Evolutionary conservation across 1,140 invertebrate species (phyloP).

Genomic region (Venturia canescens): DNA sequence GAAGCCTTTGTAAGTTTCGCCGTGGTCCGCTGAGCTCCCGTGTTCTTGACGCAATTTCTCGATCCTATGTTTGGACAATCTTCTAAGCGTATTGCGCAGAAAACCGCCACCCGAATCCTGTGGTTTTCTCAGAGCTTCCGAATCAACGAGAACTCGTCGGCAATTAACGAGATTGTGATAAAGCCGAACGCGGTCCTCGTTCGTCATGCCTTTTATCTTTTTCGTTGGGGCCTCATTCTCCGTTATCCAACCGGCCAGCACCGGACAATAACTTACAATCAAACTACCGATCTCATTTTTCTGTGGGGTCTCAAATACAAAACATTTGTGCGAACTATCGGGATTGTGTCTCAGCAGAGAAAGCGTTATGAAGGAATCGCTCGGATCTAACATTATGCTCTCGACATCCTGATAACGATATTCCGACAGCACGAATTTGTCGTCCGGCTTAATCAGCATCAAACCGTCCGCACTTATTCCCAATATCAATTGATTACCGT

Average conservation of each 20-base stretch:
- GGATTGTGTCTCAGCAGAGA: conserved; percentile 81
- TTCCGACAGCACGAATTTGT: conserved; percentile 93
- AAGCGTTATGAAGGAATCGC: conserved; percentile 94
- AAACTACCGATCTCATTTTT: conserved; percentile 95
- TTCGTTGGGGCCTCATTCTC: conserved; percentile 86
- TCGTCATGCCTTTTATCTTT: conserved; percentile 84
- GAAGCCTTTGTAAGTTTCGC: conserved; percentile 92
- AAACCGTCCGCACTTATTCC: conserved; percentile 96
- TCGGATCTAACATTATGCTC: conserved; percentile 93
- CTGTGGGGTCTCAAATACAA: conserved; percentile 93
- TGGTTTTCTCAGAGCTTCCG: conserved; percentile 88
- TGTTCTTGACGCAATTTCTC: conserved; percentile 91
- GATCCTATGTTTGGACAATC: conserved; percentile 91
- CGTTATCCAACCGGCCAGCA: conserved; percentile 90
- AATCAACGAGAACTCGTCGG: conserved; percentile 88
- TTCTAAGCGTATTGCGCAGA: conserved; percentile 90
- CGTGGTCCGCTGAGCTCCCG: conserved; percentile 81
- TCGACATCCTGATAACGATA: conserved; percentile 93
- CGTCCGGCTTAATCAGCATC: conserved; percentile 91
- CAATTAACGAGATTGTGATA: conserved; percentile 90
- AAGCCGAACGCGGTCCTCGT: conserved; percentile 88
- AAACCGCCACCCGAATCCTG: conserved; percentile 88
- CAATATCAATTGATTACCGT: conserved; percentile 84
- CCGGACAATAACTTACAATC: conserved; percentile 93
- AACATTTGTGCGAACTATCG: conserved; percentile 88